phyloP scores from a whole-genome alignment of 1,140 invertebrate genomes.

The Mercenaria mercenaria region DNA sequence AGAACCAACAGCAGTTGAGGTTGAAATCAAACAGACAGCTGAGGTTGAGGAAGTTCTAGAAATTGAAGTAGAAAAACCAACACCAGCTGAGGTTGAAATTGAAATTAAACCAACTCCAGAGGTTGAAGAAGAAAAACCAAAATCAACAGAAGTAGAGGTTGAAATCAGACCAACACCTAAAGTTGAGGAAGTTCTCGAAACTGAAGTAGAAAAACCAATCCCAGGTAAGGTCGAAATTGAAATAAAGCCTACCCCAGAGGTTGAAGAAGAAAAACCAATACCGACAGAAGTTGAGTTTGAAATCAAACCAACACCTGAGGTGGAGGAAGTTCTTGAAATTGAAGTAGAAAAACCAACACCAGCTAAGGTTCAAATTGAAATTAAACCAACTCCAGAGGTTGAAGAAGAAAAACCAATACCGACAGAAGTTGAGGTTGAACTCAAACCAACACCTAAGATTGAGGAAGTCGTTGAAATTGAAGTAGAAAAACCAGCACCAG shows the following conservation, averaged over 20 bases:
- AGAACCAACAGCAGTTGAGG: too few relatives aligned
- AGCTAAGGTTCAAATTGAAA: not conserved
- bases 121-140: not conserved
- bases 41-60: not conserved
- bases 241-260: not conserved
- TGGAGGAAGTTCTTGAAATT: too few relatives aligned
- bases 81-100: not conserved
- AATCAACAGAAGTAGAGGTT: constrained; percentile 4
- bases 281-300: not conserved
- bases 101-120: not conserved
- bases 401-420: not conserved
- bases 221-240: not conserved
- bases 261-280: constrained; percentile 14
- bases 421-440: not conserved
- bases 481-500: not conserved
- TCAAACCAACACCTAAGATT: not conserved
- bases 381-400: not conserved
- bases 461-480: not conserved
- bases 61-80: not conserved
- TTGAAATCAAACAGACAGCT: not conserved
- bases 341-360: too few relatives aligned
- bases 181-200: not conserved
- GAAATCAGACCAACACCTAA: not conserved
- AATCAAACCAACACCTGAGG: not conserved
- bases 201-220: not conserved